A percentile compares a stretch with the other conserved stretches of the same genome.
Evolutionary conservation across 2,113 vertebrate species (phyloP).

Genomic region (Sorex fumeus): DNA sequence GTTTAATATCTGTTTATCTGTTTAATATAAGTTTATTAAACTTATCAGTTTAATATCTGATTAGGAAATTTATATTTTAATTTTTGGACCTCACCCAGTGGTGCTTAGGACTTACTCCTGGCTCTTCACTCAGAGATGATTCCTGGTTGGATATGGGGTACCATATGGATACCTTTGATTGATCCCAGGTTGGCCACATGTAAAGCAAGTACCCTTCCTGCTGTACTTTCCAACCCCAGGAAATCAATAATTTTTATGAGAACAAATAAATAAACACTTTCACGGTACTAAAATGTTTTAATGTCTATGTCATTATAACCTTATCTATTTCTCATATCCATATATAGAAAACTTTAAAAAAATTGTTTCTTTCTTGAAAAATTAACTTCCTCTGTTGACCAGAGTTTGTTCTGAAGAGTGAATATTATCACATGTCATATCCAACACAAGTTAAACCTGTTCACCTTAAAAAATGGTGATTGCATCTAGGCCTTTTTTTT

Average conservation of each 20-base stretch:
- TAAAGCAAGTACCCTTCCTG: too few relatives aligned
- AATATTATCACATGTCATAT: background rate
- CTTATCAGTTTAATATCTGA: too few relatives aligned
- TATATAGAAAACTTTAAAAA: background rate
- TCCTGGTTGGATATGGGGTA: too few relatives aligned
- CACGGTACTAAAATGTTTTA: constrained; percentile 16
- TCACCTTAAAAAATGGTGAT: constrained; percentile 3
- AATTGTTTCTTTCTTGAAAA: constrained; percentile 11
- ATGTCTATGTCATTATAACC: background rate
- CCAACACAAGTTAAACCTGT: constrained; percentile 6
- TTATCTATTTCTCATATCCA: background rate
- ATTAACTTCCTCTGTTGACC: constrained; percentile 18
- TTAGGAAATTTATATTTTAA: too few relatives aligned
- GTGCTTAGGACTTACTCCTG: too few relatives aligned
- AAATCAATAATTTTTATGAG: background rate
- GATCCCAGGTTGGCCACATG: too few relatives aligned
- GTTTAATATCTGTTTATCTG: too few relatives aligned
- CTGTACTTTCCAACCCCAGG: too few relatives aligned
- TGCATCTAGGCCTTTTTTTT: constrained; percentile 42
- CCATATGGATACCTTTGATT: too few relatives aligned
- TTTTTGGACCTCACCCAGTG: too few relatives aligned
- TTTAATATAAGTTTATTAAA: too few relatives aligned
- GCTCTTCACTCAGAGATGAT: too few relatives aligned
- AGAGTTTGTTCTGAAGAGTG: background rate
- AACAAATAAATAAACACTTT: constrained; percentile 4